Evolutionary conservation across 2,113 vertebrate species (phyloP).

Genomic region (Dendropsophus ebraccatus): DNA sequence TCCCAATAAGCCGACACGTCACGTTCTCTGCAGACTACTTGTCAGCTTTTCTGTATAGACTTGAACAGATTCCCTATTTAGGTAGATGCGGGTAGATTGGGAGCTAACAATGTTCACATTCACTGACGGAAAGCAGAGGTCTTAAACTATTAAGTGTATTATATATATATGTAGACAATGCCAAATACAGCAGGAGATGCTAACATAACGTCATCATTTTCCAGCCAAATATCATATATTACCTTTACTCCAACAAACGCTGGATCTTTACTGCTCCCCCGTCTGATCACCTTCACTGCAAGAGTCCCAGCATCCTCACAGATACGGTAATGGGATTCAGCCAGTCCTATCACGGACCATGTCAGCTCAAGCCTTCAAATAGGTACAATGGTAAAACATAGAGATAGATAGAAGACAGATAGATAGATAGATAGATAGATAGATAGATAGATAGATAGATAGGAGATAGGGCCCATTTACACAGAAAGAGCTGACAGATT

Average conservation of each 20-base stretch:
- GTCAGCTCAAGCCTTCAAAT: conserved; percentile 71
- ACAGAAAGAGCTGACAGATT: too few relatives aligned
- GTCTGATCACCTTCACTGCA: conserved; percentile 73
- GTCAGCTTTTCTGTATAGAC: too few relatives aligned
- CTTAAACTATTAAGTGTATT: too few relatives aligned
- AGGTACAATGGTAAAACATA: conserved; percentile 42
- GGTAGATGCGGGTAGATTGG: too few relatives aligned
- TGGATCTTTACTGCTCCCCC: conserved; percentile 70
- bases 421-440: background rate
- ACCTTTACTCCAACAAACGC: conserved; percentile 74
- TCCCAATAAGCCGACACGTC: too few relatives aligned
- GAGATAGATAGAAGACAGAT: background rate
- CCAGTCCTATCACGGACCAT: conserved; percentile 72
- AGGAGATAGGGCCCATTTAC: too few relatives aligned
- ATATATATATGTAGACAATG: too few relatives aligned
- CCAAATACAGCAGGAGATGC: background rate
- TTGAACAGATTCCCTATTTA: too few relatives aligned
- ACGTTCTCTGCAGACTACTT: too few relatives aligned
- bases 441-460: background rate
- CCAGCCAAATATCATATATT: background rate
- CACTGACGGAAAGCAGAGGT: too few relatives aligned
- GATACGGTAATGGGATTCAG: conserved; percentile 67
- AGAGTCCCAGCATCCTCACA: conserved; percentile 73
- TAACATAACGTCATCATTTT: background rate
- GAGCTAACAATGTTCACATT: too few relatives aligned